Evolutionary conservation across 2,113 vertebrate genomes (phyloP).

Genomic region (Brienomyrus longianalis): DNA sequence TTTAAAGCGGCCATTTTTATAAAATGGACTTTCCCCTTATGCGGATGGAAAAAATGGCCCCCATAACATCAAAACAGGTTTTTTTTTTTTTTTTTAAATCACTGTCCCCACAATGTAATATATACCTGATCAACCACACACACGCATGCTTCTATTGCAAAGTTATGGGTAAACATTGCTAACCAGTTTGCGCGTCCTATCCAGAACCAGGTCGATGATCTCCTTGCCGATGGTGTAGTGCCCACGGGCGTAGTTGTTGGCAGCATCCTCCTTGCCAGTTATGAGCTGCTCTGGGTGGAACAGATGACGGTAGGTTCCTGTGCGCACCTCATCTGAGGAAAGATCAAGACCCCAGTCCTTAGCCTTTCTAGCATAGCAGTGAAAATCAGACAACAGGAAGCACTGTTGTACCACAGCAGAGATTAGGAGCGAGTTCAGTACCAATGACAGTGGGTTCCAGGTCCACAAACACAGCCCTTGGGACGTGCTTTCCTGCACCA

Average conservation of each 20-base stretch:
- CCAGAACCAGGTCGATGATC: constrained; percentile 39
- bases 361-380: background rate
- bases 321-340: constrained; percentile 36
- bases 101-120: background rate
- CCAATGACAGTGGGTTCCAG: constrained; percentile 58
- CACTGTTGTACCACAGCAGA: background rate
- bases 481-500: constrained; percentile 57
- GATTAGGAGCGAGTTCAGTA: constrained; percentile 9
- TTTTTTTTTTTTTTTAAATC: no score
- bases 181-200: constrained; percentile 42
- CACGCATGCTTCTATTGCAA: background rate
- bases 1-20: no score
- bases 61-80: background rate
- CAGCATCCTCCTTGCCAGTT: constrained; percentile 38
- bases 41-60: no score
- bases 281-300: constrained; percentile 40
- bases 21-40: no score
- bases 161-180: background rate
- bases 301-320: constrained; percentile 37
- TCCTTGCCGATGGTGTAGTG: constrained; percentile 42
- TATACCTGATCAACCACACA: background rate
- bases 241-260: constrained; percentile 37
- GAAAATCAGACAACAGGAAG: background rate
- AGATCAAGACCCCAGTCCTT: background rate
- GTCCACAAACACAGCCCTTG: constrained; percentile 54